phyloP scores from a whole-genome alignment of 2,888 invertebrate genomes.

The Germaria angustata region DNA sequence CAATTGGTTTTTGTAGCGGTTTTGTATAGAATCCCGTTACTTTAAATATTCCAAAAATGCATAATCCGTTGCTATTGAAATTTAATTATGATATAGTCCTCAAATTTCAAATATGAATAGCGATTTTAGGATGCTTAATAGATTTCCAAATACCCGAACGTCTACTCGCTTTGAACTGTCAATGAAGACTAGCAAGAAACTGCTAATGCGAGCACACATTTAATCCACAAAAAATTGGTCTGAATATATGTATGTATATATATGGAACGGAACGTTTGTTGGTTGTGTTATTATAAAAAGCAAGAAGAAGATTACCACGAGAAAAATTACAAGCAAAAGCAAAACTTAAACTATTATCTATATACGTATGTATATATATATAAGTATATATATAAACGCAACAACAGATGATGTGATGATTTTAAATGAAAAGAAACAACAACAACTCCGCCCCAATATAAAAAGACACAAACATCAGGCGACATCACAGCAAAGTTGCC shows the following conservation, averaged over 20 bases:
- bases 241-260: no score
- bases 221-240: constrained; percentile 59
- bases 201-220: constrained; percentile 66
- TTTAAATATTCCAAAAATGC: constrained; percentile 16
- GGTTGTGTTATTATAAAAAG: constrained; percentile 21
- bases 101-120: constrained; percentile 33
- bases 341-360: background rate
- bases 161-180: constrained; percentile 68
- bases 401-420: constrained; percentile 57
- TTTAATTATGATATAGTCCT: constrained; percentile 37
- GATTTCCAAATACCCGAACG: constrained; percentile 13
- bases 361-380: no score
- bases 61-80: constrained; percentile 32
- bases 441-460: constrained; percentile 6
- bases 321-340: background rate
- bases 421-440: constrained; percentile 22
- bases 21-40: constrained; percentile 55
- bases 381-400: constrained; percentile 16
- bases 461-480: constrained; percentile 40
- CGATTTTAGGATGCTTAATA: background rate
- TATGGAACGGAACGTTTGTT: constrained; percentile 45
- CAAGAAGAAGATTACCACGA: background rate
- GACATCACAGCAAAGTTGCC: constrained; percentile 29
- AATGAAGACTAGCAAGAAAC: constrained; percentile 69
- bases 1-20: constrained; percentile 33